Base-by-base conservation (phyloP, 2,888 invertebrate species). In the Chrysina gloriosa region DNA sequence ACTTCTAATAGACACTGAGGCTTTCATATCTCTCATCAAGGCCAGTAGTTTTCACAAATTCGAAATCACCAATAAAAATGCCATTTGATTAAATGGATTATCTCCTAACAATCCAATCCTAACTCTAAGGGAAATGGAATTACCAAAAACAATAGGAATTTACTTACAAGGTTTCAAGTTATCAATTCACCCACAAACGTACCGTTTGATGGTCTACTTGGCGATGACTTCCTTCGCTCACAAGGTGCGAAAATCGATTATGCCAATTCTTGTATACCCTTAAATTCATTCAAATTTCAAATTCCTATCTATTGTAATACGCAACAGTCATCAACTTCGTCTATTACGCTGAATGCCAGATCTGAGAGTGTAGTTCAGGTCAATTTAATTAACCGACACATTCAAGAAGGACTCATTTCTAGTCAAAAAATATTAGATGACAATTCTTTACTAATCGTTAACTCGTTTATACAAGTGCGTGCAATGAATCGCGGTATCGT, bases 91-190 rank as follows among this genome's bases (percentile, higher is more conserved):
- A 45, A 42, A 4, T 3, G 61, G 61, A 14, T 16, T 39, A 2
- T 27, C 9, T 9, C 11, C 25, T 14, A 45, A 39, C 21, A 3
- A 21, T 23, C 61, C 25, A 7, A 11, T 42, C 11, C 2, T 3
- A 36, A 58, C 21, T 1, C 2, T 39, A n/a, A 39, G 58, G 1
- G 27, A 36, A 23, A 42, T 61, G 9, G 34, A 54, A 34, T 34
- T 34, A 2, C 19, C 14, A 54, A 34, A 19, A 23, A n/a, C 14
- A 45, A 21, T 11, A 14, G 6, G 9, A 7, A 34, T 23, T 3
- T 21, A 56, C 14, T n/a, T 14, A 58, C 2, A 47, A n/a, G n/a
- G n/a, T 29, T 64, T 58, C 56, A 68, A 34, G 68, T 39, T 56
- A 52, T 65, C 34, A 27, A 36, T 39, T 21, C 64, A 21, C 47